Evolutionary conservation across 2,888 invertebrate genomes (phyloP).

Genomic region (Andrena dorsata): DNA sequence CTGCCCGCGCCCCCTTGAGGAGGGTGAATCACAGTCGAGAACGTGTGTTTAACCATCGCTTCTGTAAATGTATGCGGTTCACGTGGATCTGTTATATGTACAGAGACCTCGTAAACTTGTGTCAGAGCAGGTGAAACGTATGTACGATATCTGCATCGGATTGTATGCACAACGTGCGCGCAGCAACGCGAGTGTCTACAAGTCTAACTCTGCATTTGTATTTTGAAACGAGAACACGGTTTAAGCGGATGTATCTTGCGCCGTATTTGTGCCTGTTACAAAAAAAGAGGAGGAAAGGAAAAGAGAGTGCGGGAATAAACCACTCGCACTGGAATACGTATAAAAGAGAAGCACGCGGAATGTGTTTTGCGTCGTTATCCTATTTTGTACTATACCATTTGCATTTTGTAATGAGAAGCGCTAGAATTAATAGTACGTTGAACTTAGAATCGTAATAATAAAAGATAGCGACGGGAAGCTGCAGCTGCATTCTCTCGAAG

Average conservation of each 20-base stretch:
- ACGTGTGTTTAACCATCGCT: conserved; percentile 29
- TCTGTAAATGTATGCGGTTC: conserved; percentile 16
- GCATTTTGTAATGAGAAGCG: not conserved
- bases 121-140: conserved; percentile 5
- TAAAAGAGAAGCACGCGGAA: not conserved
- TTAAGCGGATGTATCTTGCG: conserved; percentile 5
- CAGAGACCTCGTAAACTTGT: conserved; percentile 10
- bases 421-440: not conserved
- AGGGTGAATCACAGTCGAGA: not conserved
- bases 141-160: conserved; percentile 9
- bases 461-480: too few relatives aligned
- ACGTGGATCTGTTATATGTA: conserved; percentile 29
- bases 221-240: conserved; percentile 29
- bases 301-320: not conserved
- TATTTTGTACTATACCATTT: not conserved
- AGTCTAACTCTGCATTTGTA: conserved; percentile 32
- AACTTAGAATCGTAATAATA: not conserved
- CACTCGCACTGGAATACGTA: not conserved
- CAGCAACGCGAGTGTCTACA: not conserved
- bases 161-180: conserved; percentile 16
- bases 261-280: not conserved
- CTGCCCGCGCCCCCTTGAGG: not conserved
- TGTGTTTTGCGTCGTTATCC: not conserved
- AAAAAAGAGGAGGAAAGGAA: not conserved
- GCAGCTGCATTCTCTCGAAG: too few relatives aligned